Evolutionary conservation across 2,888 invertebrate species (phyloP), one percentile per base, ranked within the genome.

Genomic region (Eumerus sabulonum): DNA sequence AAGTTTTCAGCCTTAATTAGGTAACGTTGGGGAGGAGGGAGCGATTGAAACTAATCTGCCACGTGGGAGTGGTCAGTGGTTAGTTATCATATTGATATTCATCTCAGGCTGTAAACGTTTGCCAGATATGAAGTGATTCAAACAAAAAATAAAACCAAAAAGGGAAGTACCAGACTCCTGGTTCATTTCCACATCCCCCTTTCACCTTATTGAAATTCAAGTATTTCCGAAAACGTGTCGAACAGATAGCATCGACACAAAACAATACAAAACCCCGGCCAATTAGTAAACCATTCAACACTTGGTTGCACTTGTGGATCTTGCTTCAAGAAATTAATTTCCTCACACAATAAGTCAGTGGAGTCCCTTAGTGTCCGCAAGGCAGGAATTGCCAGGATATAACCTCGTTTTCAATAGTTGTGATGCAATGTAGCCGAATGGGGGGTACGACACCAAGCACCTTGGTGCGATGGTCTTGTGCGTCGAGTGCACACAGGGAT

Each of bases 201-300:
- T 11, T 36, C 36, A 38, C 38, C 44, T 16, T n/a, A 53, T 45
- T 44, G 19, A 59, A 51, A 59, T 16, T n/a, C 36, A 7, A 35
- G 16, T 19, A 57, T 57, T 57, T 44, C 27, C 7, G 27, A 7
- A 27, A 50, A 60, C 68, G 59, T 51, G 38, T 45, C n/a, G 14
- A 36, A 44, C 27, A 60, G 44, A 36, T 12, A 16, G 11, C 27
- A 27, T 7, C n/a, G n/a, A n/a, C n/a, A n/a, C n/a, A 45, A 13
- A 54, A 45, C 68, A 68, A 68, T 59, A 53, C 27, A 27, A 59
- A 36, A n/a, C 57, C 16, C n/a, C n/a, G 13, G 16, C 45, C 59
- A 59, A 68, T 68, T 51, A 68, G 59, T 53, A 59, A 51, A 44
- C 68, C 51, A 60, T 68, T 68, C 59, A 68, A 56, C 36, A 7